phyloP scores from a whole-genome alignment of 1,140 invertebrate species.

The Nomia melanderi region DNA sequence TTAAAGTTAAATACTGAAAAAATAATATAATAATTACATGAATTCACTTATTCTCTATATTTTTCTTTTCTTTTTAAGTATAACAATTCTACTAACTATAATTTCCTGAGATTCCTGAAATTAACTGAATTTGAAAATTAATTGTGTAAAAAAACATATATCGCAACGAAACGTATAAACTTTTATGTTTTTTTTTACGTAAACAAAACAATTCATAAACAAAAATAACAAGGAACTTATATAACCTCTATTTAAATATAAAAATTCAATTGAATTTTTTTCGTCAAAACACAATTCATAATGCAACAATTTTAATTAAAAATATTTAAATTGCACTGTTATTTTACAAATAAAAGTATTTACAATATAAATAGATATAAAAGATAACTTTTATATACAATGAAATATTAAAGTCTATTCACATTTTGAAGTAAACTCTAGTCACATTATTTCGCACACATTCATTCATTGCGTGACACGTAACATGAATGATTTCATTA shows the following conservation, averaged over 20 bases:
- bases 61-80: not conserved
- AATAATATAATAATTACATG: not conserved
- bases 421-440: not conserved
- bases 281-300: not conserved
- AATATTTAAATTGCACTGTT: not conserved
- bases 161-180: not conserved
- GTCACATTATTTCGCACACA: not conserved
- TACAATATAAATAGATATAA: not conserved
- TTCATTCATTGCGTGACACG: not conserved
- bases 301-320: not conserved
- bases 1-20: slow-evolving; percentile 1
- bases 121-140: not conserved
- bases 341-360: not conserved
- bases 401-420: not conserved
- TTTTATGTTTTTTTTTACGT: not conserved
- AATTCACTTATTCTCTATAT: not conserved
- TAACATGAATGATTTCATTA: not conserved
- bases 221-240: not conserved
- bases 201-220: not conserved
- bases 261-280: no score
- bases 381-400: not conserved
- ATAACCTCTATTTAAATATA: not conserved
- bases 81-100: not conserved
- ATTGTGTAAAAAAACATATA: not conserved
- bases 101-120: no score